A percentile compares a stretch with the other conserved stretches of the same genome.
phyloP scores from a whole-genome alignment of 2,113 vertebrate species.

The Oxyruncus cristatus region DNA sequence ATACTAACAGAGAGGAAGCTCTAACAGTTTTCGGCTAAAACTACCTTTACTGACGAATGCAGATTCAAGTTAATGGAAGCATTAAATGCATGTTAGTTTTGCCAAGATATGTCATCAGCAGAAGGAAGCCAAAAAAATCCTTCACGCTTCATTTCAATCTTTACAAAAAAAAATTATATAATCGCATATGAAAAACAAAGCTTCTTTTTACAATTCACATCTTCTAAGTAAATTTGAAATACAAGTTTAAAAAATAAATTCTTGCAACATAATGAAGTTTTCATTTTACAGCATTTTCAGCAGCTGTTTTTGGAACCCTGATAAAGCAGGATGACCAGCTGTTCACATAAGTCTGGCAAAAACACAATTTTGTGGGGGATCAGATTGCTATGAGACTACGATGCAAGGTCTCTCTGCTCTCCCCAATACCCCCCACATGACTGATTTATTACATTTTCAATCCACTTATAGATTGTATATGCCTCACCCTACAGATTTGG shows the following conservation, averaged over 20 bases:
- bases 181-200: background rate
- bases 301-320: background rate
- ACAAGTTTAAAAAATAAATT: background rate
- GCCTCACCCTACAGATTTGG: background rate
- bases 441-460: background rate
- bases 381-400: background rate
- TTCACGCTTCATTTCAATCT: background rate
- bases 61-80: background rate
- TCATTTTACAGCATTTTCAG: background rate
- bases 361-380: rapidly evolving
- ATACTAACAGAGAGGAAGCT: background rate
- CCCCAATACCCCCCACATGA: rapidly evolving
- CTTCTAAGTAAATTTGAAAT: background rate
- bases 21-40: background rate
- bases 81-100: background rate
- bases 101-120: background rate
- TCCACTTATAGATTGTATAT: background rate
- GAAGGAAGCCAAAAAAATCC: background rate
- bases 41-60: background rate
- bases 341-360: background rate
- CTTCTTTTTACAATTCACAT: background rate
- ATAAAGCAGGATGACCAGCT: background rate
- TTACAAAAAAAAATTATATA: background rate
- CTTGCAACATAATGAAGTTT: background rate
- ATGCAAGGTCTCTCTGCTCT: background rate